Percentiles rank a stretch among this genome's conserved stretches.
These are phyloP conservation scores for Strix aluco DNA, from an alignment of 2,113 vertebrate species.

Conservation along the genomic window DNA sequence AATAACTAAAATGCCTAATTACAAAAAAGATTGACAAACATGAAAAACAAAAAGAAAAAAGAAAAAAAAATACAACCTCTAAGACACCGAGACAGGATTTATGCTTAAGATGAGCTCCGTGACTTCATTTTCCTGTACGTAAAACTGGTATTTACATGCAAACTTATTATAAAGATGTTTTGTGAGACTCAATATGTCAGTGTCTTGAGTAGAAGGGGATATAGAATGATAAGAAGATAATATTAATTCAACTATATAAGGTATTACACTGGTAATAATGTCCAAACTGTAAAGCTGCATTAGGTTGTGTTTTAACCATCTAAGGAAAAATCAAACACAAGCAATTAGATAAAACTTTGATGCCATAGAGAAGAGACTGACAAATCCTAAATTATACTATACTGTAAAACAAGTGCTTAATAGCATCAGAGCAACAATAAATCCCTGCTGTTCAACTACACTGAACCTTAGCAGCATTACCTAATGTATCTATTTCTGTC, in stretches of 20 bases:
- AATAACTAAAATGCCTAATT: background rate
- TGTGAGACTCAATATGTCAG: background rate
- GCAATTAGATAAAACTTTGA: background rate
- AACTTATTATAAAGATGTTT: background rate
- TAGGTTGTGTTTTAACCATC: background rate
- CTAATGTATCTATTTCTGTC: background rate
- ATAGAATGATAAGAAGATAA: background rate
- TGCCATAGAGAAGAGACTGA: background rate
- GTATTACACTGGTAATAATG: background rate
- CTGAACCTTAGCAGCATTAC: background rate
- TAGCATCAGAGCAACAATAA: background rate
- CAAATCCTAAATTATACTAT: background rate
- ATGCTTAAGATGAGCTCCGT: background rate
- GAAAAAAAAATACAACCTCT: fast-evolving
- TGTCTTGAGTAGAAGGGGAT: background rate
- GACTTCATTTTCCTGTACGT: background rate
- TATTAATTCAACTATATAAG: background rate
- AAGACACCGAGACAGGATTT: background rate
- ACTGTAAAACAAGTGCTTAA: background rate
- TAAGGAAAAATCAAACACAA: background rate
- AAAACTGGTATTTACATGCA: background rate
- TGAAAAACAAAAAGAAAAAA: background rate
- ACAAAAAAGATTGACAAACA: background rate
- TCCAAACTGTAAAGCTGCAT: background rate
- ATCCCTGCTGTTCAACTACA: background rate